Conservation (phyloP, 2,888 invertebrate species). For the Pantelozetes paolii region DNA sequence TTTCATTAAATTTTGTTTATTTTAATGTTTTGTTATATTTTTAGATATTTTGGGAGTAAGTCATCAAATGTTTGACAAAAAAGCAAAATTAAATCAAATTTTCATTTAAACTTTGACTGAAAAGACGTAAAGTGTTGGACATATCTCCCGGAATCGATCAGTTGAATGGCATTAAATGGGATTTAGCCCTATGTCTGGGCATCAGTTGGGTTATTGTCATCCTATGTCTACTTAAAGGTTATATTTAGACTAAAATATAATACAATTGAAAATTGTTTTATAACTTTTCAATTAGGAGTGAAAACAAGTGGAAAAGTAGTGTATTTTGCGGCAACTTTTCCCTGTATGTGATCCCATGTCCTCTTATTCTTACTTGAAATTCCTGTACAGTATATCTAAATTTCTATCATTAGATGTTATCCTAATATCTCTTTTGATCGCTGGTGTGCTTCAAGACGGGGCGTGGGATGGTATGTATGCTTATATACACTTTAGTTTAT, state of each 20-base stretch:
- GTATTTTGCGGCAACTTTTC: slow-evolving; percentile 51
- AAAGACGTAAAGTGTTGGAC: slow-evolving; percentile 47
- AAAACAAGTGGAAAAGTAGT: slow-evolving; percentile 50
- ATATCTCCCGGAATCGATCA: slow-evolving; percentile 48
- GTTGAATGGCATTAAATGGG: slow-evolving; percentile 49
- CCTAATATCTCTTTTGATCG: slow-evolving; percentile 49
- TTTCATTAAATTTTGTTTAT: not conserved
- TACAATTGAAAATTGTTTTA: not conserved
- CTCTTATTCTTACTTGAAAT: not conserved
- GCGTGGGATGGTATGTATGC: slow-evolving; percentile 46
- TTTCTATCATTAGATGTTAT: no score
- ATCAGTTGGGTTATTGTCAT: slow-evolving; percentile 49
- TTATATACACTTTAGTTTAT: no score
- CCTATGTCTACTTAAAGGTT: slow-evolving; percentile 48
- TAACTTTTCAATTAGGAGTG: slow-evolving; percentile 36
- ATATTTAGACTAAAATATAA: not conserved
- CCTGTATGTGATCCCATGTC: slow-evolving; percentile 43
- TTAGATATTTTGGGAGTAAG: slow-evolving; percentile 33
- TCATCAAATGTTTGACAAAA: not conserved
- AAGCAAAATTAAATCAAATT: not conserved
- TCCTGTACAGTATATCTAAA: no score
- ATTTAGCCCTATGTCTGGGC: slow-evolving; percentile 48
- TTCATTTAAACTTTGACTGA: not conserved
- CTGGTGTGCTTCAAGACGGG: slow-evolving; percentile 49
- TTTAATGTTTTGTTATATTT: not conserved